Base-by-base conservation (phyloP, 2,113 vertebrate species). In the Spea multiplicata region DNA sequence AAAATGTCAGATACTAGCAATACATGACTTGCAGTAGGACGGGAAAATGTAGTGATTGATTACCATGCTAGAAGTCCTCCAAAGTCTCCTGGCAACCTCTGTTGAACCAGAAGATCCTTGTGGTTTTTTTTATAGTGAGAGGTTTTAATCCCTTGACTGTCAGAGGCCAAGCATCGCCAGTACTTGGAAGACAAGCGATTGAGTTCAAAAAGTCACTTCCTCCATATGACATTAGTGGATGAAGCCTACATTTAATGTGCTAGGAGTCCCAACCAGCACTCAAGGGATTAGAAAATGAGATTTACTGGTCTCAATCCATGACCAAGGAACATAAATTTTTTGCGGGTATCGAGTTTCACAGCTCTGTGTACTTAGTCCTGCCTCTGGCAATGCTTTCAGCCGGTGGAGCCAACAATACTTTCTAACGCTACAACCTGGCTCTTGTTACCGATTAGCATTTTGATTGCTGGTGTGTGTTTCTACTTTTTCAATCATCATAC, bases 261-360 rank as follows among this genome's bases (percentile, higher is more conserved):
- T 72, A 46, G 30, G 52, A 72, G 50, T 16, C 49, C 55, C 53
- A 16, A 55, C 44, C 13, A 17, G 65, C 17, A 66, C 65, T 45
- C 44, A 16, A 4, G 14, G 61, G 52, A 72, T 45, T 45, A 72
- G 52, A 57, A 72, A 72, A 57, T 72, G 8, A 57, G 14, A 47
- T 73, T 59, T 61, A 9, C 44, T 62, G 71, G 71, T 61, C 71
- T 73, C 44, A 53, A 73, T 46, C 44, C 55, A 62, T n/a, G 46
- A 73, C 44, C 55, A 61, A 9, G 61, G 71, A 53, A 47, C 53
- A 73, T 62, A 61, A 73, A 73, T 73, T 61, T 73, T 53, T 45
- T 73, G 45, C 14, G 61, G 44, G 71, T 7, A 73, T 73, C 61
- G 53, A 73, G 55, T 61, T 73, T 61, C 53, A 3, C n/a, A 47